Percentiles rank a stretch among this genome's conserved stretches.
Evolutionary conservation across 2,113 vertebrate genomes (phyloP).

Genomic region (Lepisosteus oculatus): DNA sequence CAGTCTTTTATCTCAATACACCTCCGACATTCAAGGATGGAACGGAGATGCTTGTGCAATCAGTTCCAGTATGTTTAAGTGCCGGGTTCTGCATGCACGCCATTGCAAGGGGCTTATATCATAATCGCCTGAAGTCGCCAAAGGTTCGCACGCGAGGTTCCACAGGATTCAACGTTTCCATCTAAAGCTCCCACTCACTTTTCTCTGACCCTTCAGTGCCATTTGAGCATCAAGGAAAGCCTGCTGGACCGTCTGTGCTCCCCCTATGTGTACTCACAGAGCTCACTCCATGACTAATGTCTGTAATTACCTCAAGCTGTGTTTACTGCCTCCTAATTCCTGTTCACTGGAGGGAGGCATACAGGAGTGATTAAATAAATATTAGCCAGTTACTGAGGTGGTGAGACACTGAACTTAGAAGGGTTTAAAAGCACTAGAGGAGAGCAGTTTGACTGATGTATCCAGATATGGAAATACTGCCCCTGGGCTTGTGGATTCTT

Average conservation of each 20-base stretch:
- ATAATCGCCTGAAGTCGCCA: too few relatives aligned
- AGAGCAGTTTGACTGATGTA: too few relatives aligned
- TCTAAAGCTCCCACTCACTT: background rate
- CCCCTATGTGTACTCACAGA: background rate
- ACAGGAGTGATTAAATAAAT: constrained; percentile 26
- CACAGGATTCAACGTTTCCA: background rate
- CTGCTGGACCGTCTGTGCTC: constrained; percentile 6
- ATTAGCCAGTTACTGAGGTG: constrained; percentile 19
- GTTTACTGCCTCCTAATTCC: constrained; percentile 40
- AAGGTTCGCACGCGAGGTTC: background rate
- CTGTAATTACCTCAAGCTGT: constrained; percentile 37
- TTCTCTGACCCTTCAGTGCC: background rate
- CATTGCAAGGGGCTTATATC: too few relatives aligned
- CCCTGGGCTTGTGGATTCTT: too few relatives aligned
- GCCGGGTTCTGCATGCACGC: too few relatives aligned
- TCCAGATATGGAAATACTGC: too few relatives aligned
- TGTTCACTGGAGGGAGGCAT: constrained; percentile 24
- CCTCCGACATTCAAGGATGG: too few relatives aligned
- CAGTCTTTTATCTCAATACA: too few relatives aligned
- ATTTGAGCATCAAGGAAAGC: background rate
- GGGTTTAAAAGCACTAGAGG: too few relatives aligned
- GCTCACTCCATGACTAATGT: constrained; percentile 38
- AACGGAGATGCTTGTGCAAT: too few relatives aligned
- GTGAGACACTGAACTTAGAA: background rate
- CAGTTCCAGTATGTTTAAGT: too few relatives aligned